A percentile compares a stretch with the other conserved stretches of the same genome.
phyloP scores from a whole-genome alignment of 2,113 vertebrate genomes.

The Procavia capensis region DNA sequence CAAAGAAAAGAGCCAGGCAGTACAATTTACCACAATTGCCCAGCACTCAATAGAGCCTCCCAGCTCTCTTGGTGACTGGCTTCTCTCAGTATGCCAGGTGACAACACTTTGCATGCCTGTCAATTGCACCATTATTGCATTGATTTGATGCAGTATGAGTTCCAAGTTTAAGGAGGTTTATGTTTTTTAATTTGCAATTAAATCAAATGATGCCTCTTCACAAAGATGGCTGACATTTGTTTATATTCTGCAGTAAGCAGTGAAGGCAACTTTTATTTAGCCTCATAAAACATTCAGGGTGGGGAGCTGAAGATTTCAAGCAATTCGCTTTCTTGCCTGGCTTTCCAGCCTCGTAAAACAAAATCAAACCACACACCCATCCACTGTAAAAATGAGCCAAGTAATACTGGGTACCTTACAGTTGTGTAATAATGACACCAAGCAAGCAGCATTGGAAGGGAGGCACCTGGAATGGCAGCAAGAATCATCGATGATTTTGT shows the following conservation, averaged over 20 bases:
- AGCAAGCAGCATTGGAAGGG: slow-evolving; percentile 69
- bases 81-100: slow-evolving; percentile 80
- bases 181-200: slow-evolving; percentile 90
- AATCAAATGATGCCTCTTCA: slow-evolving; percentile 82
- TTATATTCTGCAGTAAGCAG: slow-evolving; percentile 78
- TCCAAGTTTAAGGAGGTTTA: slow-evolving; percentile 84
- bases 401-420: slow-evolving; percentile 68
- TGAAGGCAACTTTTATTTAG: slow-evolving; percentile 83
- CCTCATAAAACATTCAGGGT: slow-evolving; percentile 79
- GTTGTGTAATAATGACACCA: slow-evolving; percentile 71
- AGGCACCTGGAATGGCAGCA: slow-evolving; percentile 67
- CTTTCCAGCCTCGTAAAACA: slow-evolving; percentile 61
- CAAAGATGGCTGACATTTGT: slow-evolving; percentile 82
- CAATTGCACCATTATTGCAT: slow-evolving; percentile 85
- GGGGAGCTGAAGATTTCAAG: slow-evolving; percentile 68
- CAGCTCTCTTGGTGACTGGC: slow-evolving; percentile 64
- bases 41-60: slow-evolving; percentile 51
- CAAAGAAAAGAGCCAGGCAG: background rate
- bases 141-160: slow-evolving; percentile 85
- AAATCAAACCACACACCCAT: slow-evolving; percentile 77
- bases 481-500: slow-evolving; percentile 61
- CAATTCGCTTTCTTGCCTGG: slow-evolving; percentile 65
- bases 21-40: slow-evolving; percentile 35
- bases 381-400: slow-evolving; percentile 69
- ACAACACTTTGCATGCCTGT: slow-evolving; percentile 37